phyloP scores from a whole-genome alignment of 2,113 vertebrate genomes.

The Mus pahari region DNA sequence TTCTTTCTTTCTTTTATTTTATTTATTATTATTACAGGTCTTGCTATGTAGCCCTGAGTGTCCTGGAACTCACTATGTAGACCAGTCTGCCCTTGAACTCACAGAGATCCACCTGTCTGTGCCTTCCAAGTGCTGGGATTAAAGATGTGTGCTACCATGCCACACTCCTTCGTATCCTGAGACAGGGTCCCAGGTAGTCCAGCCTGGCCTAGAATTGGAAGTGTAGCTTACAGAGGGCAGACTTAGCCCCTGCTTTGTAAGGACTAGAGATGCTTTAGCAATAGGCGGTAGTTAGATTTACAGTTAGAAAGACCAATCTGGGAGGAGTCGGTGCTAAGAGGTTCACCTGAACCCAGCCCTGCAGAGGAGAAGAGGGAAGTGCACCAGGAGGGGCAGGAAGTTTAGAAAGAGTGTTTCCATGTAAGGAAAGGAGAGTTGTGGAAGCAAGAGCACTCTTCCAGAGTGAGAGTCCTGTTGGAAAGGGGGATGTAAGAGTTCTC shows the following conservation, averaged over 20 bases:
- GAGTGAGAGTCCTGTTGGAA: background rate
- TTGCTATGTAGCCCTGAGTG: background rate
- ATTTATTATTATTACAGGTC: background rate
- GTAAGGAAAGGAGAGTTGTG: background rate
- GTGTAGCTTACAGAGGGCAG: background rate
- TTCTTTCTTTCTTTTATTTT: background rate
- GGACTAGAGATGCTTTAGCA: background rate
- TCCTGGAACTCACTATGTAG: background rate
- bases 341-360: background rate
- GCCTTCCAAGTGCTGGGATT: background rate
- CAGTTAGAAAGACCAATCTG: background rate
- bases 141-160: background rate
- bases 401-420: background rate
- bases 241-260: background rate
- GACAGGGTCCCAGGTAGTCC: background rate
- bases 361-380: no score
- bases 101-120: background rate
- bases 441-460: background rate
- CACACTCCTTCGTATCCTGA: background rate
- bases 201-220: background rate
- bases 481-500: background rate
- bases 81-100: background rate
- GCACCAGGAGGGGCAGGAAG: background rate
- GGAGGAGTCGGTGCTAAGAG: no score
- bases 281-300: background rate